Evolutionary conservation across 1,140 invertebrate species (phyloP), one percentile per base, ranked within the genome.

Genomic region (Temnothorax nylanderi): DNA sequence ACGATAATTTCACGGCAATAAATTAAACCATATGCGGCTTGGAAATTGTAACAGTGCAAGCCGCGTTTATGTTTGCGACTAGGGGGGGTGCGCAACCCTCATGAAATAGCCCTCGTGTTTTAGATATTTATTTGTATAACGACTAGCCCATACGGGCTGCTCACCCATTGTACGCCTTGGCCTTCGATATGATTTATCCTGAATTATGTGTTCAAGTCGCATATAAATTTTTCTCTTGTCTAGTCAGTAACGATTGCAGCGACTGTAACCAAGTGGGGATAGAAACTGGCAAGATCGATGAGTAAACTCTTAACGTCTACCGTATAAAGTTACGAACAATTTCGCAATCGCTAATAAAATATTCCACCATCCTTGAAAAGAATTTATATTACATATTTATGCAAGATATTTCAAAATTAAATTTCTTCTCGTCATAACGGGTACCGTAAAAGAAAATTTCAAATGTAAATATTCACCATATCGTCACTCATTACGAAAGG

Each of bases 21-120:
- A 80, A 80, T 54, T 80, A 65, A 80, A 65, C n/a, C 47, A 67
- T 41, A 41, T 80, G 62, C 77, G 34, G 47, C 62, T 54, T 80
- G 8, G 62, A 80, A 80, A 80, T 80, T 65, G 13, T 67, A 80
- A 80, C 37, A 51, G 44, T 37, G 13, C 76, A 54, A 67, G 60
- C 37, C 34, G 37, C 41, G 26, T 64, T 78, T 64, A 64, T 77
- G 47, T 26, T 65, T 54, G 62, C 44, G 41, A 62, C 34, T 80
- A 26, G 26, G 26, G 26, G 26, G 26, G 62, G 47, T 34, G 62
- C 47, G 47, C 62, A 32, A 69, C 62, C 41, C 62, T 62, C 34
- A 32, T 69, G 47, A 37, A 80, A 80, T 44, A 54, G n/a, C 62
- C 34, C 47, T 3, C 47, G 62, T 34, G 44, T 67, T 80, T 80